These are phyloP conservation scores for Polydrusus pterygomalis DNA, from an alignment of 2,888 invertebrate genomes.

Conservation along the genomic window DNA sequence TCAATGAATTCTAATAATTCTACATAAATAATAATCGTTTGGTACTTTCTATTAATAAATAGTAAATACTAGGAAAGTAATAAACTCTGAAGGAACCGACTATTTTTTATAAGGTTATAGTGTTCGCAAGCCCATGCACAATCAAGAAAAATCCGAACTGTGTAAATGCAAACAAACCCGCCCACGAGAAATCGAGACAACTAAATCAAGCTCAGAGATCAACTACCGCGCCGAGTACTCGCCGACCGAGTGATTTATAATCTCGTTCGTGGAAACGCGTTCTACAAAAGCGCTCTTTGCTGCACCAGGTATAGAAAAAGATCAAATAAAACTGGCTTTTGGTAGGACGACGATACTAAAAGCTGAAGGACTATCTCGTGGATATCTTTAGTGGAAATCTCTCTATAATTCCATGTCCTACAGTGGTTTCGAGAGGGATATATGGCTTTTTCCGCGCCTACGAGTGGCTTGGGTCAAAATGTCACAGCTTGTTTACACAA, in stretches of 20 bases:
- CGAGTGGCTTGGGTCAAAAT: slow-evolving; percentile 43
- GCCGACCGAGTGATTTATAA: slow-evolving; percentile 49
- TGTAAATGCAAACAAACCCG: slow-evolving; percentile 70
- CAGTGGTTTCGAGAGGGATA: slow-evolving; percentile 41
- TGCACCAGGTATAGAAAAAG: slow-evolving; percentile 45
- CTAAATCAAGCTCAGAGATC: slow-evolving; percentile 68
- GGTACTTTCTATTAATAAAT: too few relatives aligned
- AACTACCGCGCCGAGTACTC: slow-evolving; percentile 52
- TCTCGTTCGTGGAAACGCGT: slow-evolving; percentile 50
- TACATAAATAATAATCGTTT: too few relatives aligned
- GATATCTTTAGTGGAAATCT: slow-evolving; percentile 46
- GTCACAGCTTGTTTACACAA: slow-evolving; percentile 52
- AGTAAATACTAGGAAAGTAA: too few relatives aligned
- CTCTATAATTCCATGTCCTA: slow-evolving; percentile 42
- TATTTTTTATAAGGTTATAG: neutral
- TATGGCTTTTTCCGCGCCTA: slow-evolving; percentile 52
- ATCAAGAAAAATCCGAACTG: slow-evolving; percentile 46
- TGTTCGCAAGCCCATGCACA: slow-evolving; percentile 46
- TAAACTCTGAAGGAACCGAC: too few relatives aligned
- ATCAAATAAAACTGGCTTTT: slow-evolving; percentile 50
- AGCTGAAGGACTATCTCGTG: slow-evolving; percentile 36
- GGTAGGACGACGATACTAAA: slow-evolving; percentile 43
- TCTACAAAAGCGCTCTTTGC: slow-evolving; percentile 25
- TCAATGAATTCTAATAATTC: too few relatives aligned
- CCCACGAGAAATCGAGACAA: slow-evolving; percentile 72